A percentile compares a stretch with the other conserved stretches of the same genome.
Conservation (phyloP, 2,888 invertebrate genomes). For the Acronicta alni region DNA sequence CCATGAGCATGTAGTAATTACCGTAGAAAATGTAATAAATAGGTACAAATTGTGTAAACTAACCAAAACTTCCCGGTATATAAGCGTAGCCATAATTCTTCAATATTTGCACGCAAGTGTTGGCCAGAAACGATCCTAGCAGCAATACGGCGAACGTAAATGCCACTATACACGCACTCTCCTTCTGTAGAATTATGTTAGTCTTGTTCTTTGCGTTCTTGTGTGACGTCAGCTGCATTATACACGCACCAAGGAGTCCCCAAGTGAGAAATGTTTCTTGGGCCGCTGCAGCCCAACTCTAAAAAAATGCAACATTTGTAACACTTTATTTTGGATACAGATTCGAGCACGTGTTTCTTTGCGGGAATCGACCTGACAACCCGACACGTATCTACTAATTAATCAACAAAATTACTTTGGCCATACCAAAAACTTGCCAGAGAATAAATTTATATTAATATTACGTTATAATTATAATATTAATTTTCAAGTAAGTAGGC, state of each 20-base stretch:
- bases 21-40: background rate
- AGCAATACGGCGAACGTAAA: conserved; percentile 93
- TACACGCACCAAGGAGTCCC: conserved; percentile 94
- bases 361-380: too few species aligned
- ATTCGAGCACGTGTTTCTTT: too few species aligned
- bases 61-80: conserved; percentile 96
- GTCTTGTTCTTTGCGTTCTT: conserved; percentile 91
- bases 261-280: conserved; percentile 96
- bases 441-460: too few species aligned
- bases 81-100: conserved; percentile 93
- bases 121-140: conserved; percentile 94
- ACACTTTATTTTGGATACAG: too few species aligned
- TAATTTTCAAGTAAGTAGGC: too few species aligned
- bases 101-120: conserved; percentile 94
- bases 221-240: conserved; percentile 94
- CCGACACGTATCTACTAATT: too few species aligned
- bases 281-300: conserved; percentile 97
- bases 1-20: too few species aligned
- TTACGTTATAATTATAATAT: too few species aligned
- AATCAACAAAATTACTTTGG: too few species aligned
- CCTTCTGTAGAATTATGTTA: conserved; percentile 80
- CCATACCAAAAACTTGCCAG: too few species aligned
- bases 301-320: conserved; percentile 42
- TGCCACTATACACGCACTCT: conserved; percentile 81
- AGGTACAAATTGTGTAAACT: conserved; percentile 66